Evolutionary conservation across 2,888 invertebrate genomes (phyloP), one percentile per base, ranked within the genome.

Genomic region (Agrotis segetum): DNA sequence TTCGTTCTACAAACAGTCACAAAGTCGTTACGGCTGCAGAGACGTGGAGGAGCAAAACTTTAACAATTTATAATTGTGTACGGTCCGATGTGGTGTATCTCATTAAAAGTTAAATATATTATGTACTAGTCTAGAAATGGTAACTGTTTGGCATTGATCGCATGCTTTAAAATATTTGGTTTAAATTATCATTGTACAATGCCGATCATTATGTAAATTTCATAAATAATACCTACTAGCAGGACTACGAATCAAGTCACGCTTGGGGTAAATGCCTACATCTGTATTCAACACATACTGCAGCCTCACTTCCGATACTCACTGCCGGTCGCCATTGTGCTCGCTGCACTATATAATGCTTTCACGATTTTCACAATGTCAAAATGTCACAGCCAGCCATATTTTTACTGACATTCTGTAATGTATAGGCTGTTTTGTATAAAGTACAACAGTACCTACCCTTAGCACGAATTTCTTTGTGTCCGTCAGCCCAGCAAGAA

Each of bases 351-450:
- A 71, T 74, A 83, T 77, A 74, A 71, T 65, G 62, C 81, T 70
- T 83, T 72, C 77, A 79, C 66, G 59, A 84, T 81, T 84, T 77
- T 76, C 62, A 58, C 71, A 50, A 47, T 71, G 71, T 71, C 76
- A 77, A 81, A 78, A 80, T 70, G 71, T 82, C 78, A 70, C 59
- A 65, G 58, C 66, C 69, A 80, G 5, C 40, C 40, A 40, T 40
- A 40, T 40, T 40, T 34, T 40, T 40, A 40, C 11, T 40, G 40
- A 9, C 40, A 1, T 40, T 24, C 21, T 3, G 3, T 55, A 24
- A 24, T 53, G 24, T 24, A 24, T 16, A 24, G 24, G 0, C 7
- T 16, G 21, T 52, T 24, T 53, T 21, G 14, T 7, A 21, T 21
- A 1, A 24, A 53, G 4, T 17, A 17, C 0, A 24, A 24, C 24